These are phyloP conservation scores for Ophioninae sp. DNA, from an alignment of 2,888 invertebrate genomes.

Conservation along the genomic window DNA sequence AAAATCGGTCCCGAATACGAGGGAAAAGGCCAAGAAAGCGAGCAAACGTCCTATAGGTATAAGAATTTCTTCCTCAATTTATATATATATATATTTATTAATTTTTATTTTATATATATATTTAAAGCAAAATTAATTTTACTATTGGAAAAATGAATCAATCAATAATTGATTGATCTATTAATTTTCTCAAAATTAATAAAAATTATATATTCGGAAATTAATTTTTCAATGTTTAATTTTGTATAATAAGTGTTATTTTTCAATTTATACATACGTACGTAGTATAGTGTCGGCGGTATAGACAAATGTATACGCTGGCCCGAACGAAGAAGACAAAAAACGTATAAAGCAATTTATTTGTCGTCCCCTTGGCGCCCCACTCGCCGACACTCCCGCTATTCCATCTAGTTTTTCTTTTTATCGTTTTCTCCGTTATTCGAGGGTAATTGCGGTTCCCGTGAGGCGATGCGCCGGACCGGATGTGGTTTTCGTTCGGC, in stretches of 20 bases:
- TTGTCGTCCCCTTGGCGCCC: slow-evolving; percentile 29
- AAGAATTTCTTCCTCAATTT: slow-evolving; percentile 16
- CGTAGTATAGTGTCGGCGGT: too few relatives aligned
- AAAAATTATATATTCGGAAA: too few relatives aligned
- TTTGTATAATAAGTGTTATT: too few relatives aligned
- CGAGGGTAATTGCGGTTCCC: slow-evolving; percentile 57
- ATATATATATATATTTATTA: too few relatives aligned
- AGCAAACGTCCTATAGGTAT: slow-evolving; percentile 32
- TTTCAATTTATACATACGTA: too few relatives aligned
- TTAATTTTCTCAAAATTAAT: too few relatives aligned
- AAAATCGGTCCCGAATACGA: slow-evolving; percentile 15
- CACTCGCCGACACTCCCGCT: neutral
- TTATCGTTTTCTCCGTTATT: slow-evolving; percentile 28
- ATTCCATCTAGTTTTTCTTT: slow-evolving; percentile 6
- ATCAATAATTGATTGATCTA: too few relatives aligned
- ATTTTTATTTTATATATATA: too few relatives aligned
- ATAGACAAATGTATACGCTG: too few relatives aligned
- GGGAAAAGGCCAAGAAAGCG: slow-evolving; percentile 24
- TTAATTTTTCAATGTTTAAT: too few relatives aligned
- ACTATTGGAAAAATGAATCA: too few relatives aligned
- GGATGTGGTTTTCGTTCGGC: slow-evolving; percentile 59
- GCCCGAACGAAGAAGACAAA: slow-evolving; percentile 39
- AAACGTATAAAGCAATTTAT: slow-evolving; percentile 60
- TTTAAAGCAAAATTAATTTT: too few relatives aligned
- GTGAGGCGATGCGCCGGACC: slow-evolving; percentile 52